phyloP scores from a whole-genome alignment of 1,140 invertebrate species.

The Drosophila sp. region DNA sequence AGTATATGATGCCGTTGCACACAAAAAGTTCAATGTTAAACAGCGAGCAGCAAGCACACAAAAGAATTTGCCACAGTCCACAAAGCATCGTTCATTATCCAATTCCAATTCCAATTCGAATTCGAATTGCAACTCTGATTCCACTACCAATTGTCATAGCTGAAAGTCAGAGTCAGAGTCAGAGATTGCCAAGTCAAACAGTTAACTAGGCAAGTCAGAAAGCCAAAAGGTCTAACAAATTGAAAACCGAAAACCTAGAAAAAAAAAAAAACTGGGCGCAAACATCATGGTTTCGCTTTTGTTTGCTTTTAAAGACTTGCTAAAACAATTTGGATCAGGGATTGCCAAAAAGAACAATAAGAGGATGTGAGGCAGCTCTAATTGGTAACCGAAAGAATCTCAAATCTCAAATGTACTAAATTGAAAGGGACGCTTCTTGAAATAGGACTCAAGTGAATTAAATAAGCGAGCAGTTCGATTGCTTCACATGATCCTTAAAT shows the following conservation, averaged over 20 bases:
- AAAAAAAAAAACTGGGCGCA: constrained; percentile 64
- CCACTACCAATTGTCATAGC: constrained; percentile 35
- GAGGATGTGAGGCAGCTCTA: constrained; percentile 11
- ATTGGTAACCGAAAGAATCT: background rate
- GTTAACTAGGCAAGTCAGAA: constrained; percentile 75
- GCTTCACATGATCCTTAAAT: no score
- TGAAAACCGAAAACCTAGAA: constrained; percentile 39
- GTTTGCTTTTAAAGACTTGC: constrained; percentile 24
- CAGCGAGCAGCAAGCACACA: constrained; percentile 46
- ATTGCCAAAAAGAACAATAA: background rate
- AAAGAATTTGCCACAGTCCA: constrained; percentile 82
- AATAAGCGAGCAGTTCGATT: no score
- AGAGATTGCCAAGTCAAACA: constrained; percentile 49
- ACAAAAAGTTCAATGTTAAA: constrained; percentile 82
- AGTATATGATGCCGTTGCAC: constrained; percentile 9
- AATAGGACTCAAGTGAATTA: no score
- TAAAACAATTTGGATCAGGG: constrained; percentile 16
- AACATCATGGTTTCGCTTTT: constrained; percentile 53
- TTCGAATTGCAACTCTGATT: constrained; percentile 39
- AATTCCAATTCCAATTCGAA: constrained; percentile 55
- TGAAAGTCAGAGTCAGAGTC: constrained; percentile 28
- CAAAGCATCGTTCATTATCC: constrained; percentile 78
- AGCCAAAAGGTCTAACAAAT: constrained; percentile 74
- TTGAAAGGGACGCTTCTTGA: no score
- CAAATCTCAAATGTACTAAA: no score